Evolutionary conservation across 2,888 invertebrate genomes (phyloP), one percentile per base, ranked within the genome.

Genomic region (Cylloceria caligata): DNA sequence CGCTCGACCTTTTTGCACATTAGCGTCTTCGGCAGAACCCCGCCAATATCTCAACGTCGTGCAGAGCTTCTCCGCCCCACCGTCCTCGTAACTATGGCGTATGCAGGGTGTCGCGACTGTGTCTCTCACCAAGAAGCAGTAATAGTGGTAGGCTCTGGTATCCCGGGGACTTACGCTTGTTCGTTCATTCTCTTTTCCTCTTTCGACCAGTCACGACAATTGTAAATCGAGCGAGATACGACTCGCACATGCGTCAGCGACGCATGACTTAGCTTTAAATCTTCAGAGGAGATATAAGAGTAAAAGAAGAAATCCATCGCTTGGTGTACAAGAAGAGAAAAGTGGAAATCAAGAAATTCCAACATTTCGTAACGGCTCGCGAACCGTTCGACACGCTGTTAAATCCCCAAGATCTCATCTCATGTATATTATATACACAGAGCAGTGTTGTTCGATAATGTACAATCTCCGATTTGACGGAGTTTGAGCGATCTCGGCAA

Each of bases 1-100:
- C 75, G 57, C 42, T 76, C 81, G 74, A 79, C 74, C 79, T 81
- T 78, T 81, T 83, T 81, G 81, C 78, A 81, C 79, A 83, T 83
- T 83, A 83, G 79, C 81, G 81, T 79, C 83, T 81, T 83, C 78
- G 81, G 83, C 81, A 81, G 81, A 83, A 78, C 72, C 81, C 78
- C 79, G 81, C 81, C 81, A 83, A 79, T 81, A 81, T 83, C 75
- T 83, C 81, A 79, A 83, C 81, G 75, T 81, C 83, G 83, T 62
- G 47, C 72, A 64, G 69, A 75, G 77, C 57, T 64, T 65, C 30
- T 16, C 24, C 60, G 13, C 55, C n/a, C n/a, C n/a, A n/a, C n/a
- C n/a, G n/a, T n/a, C n/a, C n/a, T n/a, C n/a, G n/a, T n/a, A n/a
- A n/a, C n/a, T n/a, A n/a, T n/a, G 6, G n/a, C 42, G 34, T 69